phyloP scores from a whole-genome alignment of 2,113 vertebrate species.

The Regulus satrapa region DNA sequence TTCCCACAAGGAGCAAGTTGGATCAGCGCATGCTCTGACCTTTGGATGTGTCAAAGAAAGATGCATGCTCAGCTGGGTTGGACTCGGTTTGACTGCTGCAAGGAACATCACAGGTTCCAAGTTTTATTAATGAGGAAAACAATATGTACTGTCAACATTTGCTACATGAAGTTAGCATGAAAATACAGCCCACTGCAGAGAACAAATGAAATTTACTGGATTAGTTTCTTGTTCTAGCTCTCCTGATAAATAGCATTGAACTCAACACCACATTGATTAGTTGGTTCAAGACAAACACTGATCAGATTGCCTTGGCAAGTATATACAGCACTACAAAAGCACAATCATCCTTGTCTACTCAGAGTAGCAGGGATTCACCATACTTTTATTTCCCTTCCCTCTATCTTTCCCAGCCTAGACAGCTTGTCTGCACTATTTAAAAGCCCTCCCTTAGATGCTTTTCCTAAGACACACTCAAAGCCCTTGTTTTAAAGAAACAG shows the following conservation, averaged over 20 bases:
- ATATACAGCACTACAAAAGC: neutral
- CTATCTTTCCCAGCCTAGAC: neutral
- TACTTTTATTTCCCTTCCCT: neutral
- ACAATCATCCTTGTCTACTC: neutral
- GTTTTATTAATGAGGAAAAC: conserved; percentile 42
- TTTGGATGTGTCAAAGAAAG: conserved; percentile 18
- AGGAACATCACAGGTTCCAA: conserved; percentile 4
- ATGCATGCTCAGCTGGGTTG: neutral
- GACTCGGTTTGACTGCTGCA: neutral
- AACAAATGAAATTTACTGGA: conserved; percentile 27
- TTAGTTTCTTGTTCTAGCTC: conserved; percentile 25
- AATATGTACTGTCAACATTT: neutral
- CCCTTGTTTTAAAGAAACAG: neutral
- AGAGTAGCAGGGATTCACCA: neutral
- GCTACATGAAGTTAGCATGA: conserved; percentile 23
- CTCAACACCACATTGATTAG: conserved; percentile 50
- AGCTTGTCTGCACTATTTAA: neutral
- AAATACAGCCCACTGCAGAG: conserved; percentile 36
- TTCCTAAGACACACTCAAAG: neutral
- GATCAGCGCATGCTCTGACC: neutral
- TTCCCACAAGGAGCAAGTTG: neutral
- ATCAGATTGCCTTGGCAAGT: conserved; percentile 47
- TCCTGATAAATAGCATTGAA: conserved; percentile 44
- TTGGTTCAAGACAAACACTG: conserved; percentile 36
- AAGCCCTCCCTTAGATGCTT: neutral